These are phyloP conservation scores for Oxytorus armatus DNA, from an alignment of 2,888 invertebrate genomes.

Conservation along the genomic window DNA sequence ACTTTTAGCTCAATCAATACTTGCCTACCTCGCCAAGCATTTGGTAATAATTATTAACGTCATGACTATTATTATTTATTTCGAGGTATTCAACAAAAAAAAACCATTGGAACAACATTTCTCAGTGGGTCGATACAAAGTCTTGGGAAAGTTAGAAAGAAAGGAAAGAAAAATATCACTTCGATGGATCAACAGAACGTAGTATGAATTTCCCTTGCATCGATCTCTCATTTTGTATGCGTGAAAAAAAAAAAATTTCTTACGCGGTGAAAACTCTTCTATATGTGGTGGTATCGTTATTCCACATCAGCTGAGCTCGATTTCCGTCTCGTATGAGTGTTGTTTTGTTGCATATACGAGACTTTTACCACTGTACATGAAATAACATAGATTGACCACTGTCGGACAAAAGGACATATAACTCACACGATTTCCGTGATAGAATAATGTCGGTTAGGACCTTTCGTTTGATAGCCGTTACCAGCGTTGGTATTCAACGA, in stretches of 20 bases:
- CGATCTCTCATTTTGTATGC: slow-evolving; percentile 38
- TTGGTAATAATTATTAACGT: neutral
- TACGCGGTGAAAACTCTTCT: slow-evolving; percentile 52
- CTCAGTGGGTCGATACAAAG: neutral
- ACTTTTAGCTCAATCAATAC: too few species aligned
- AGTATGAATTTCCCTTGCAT: slow-evolving; percentile 35
- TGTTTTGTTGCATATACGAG: slow-evolving; percentile 14
- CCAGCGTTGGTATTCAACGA: slow-evolving; percentile 32
- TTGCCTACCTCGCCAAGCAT: too few species aligned
- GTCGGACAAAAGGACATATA: neutral
- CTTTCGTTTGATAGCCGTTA: neutral
- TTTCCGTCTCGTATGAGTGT: slow-evolving; percentile 49
- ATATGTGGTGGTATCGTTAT: slow-evolving; percentile 47
- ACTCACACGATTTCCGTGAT: neutral
- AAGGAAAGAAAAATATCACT: neutral
- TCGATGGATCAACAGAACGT: slow-evolving; percentile 35
- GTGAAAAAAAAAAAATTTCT: slow-evolving; percentile 41
- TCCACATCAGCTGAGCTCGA: slow-evolving; percentile 55
- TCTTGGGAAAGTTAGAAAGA: slow-evolving; percentile 21
- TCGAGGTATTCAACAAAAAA: neutral
- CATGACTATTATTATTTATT: slow-evolving; percentile 13
- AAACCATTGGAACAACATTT: too few species aligned
- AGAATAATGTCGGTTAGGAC: neutral
- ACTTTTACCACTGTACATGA: slow-evolving; percentile 8
- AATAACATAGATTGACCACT: neutral